Conservation (phyloP, 2,113 vertebrate genomes). For the Tangachromis dhanisi region DNA sequence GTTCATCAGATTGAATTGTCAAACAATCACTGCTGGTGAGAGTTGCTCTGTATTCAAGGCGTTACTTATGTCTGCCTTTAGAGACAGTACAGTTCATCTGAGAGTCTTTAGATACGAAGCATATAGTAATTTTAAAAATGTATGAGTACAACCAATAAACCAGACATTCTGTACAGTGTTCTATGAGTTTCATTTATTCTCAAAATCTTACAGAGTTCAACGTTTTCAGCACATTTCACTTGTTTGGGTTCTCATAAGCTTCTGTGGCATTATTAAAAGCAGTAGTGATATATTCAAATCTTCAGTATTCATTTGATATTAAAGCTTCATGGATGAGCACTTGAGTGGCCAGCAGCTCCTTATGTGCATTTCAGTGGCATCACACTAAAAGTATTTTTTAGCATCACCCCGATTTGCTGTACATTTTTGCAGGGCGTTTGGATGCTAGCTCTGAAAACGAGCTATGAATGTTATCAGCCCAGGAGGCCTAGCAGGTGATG, state of each 20-base stretch:
- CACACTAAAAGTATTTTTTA: background rate
- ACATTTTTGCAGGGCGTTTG: background rate
- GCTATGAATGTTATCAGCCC: background rate
- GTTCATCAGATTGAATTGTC: background rate
- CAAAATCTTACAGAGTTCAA: background rate
- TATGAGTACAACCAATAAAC: slow-evolving; percentile 69
- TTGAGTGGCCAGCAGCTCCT: background rate
- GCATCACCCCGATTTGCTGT: background rate
- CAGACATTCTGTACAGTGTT: slow-evolving; percentile 59
- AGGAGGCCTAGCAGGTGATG: background rate
- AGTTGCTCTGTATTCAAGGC: slow-evolving; percentile 47
- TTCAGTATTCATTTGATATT: background rate
- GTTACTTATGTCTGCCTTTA: slow-evolving; percentile 44
- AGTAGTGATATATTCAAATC: background rate
- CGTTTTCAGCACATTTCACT: background rate
- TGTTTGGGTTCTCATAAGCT: background rate
- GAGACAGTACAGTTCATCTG: slow-evolving; percentile 45
- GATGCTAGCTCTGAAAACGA: background rate
- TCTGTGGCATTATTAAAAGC: background rate
- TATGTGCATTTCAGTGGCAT: background rate
- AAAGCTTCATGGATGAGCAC: background rate
- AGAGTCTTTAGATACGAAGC: slow-evolving; percentile 64
- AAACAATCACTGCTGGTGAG: slow-evolving; percentile 8
- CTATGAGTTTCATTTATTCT: slow-evolving; percentile 9
- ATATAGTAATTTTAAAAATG: slow-evolving; percentile 67